phyloP scores from a whole-genome alignment of 1,140 invertebrate genomes.

The Microplitis demolitor region DNA sequence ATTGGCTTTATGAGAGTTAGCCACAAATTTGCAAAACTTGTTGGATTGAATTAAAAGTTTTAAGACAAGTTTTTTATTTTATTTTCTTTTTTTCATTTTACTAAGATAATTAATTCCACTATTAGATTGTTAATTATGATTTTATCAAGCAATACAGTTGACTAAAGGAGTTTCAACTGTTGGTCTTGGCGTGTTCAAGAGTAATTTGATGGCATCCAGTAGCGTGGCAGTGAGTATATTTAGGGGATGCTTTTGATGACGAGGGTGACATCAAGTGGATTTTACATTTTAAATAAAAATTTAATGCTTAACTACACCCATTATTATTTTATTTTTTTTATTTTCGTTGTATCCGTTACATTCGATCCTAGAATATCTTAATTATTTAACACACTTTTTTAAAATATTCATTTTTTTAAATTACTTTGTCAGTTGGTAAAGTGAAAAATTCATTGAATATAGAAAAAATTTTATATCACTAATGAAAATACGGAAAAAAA shows the following conservation, averaged over 20 bases:
- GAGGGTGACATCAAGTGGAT: conserved; percentile 13
- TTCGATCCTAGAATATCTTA: conserved; percentile 6
- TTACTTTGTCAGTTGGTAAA: no score
- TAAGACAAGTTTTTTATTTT: no score
- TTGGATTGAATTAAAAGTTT: no score
- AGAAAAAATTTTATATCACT: not conserved
- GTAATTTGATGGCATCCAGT: conserved; percentile 5
- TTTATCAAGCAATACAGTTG: not conserved
- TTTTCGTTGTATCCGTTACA: conserved; percentile 8
- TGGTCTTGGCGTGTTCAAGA: conserved; percentile 15
- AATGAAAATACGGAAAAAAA: not conserved
- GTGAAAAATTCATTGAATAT: no score
- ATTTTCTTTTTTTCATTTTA: no score
- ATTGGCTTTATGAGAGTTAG: conserved; percentile 40
- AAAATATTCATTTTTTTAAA: no score
- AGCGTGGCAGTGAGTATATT: not conserved
- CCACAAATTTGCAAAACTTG: conserved; percentile 9
- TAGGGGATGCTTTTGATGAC: conserved; percentile 13
- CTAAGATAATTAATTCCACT: no score
- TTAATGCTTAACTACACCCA: conserved; percentile 1
- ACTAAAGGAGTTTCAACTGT: not conserved
- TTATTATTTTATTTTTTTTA: not conserved
- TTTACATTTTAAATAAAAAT: conserved; percentile 1
- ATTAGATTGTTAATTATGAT: no score
- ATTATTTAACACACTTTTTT: not conserved